Conservation (phyloP, 2,113 vertebrate species). For the Anolis sagrei region DNA sequence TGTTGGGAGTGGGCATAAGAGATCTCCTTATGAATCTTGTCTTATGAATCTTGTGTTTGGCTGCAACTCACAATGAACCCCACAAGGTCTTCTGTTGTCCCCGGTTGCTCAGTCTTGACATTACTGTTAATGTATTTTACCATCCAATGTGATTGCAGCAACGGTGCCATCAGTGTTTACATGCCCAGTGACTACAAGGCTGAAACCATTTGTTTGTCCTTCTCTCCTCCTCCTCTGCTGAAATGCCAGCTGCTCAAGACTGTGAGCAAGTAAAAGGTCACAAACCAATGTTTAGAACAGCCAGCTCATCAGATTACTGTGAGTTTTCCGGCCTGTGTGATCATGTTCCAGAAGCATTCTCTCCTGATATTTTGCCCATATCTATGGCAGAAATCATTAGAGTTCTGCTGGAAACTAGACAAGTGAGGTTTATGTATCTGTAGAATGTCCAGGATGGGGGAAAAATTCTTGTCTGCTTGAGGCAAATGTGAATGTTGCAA, state of each 20-base stretch:
- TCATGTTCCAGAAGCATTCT: too few species aligned
- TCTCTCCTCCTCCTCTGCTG: not conserved
- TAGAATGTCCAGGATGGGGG: too few species aligned
- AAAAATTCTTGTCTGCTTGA: too few species aligned
- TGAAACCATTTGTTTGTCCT: conserved; percentile 63
- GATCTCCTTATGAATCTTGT: not conserved
- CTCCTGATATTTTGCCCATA: not conserved
- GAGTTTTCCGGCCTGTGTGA: too few species aligned
- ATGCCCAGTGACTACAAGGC: conserved; percentile 61
- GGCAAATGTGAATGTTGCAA: too few species aligned
- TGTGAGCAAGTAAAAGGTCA: conserved; percentile 16
- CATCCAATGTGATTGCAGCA: conserved; percentile 55
- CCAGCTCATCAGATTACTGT: not conserved
- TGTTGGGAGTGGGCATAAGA: not conserved
- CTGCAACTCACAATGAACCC: conserved; percentile 31
- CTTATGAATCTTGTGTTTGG: not conserved
- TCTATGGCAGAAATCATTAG: too few species aligned
- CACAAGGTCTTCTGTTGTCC: conserved; percentile 16
- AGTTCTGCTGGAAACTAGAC: too few species aligned
- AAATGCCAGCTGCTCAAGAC: conserved; percentile 60
- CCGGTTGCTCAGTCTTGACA: conserved; percentile 54
- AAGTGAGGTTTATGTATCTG: too few species aligned
- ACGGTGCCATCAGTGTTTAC: conserved; percentile 62
- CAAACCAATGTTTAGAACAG: conserved; percentile 28
- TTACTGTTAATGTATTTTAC: conserved; percentile 19